A percentile compares a stretch with the other conserved stretches of the same genome.
phyloP scores from a whole-genome alignment of 2,113 vertebrate species.

The Mastomys natalensis region DNA sequence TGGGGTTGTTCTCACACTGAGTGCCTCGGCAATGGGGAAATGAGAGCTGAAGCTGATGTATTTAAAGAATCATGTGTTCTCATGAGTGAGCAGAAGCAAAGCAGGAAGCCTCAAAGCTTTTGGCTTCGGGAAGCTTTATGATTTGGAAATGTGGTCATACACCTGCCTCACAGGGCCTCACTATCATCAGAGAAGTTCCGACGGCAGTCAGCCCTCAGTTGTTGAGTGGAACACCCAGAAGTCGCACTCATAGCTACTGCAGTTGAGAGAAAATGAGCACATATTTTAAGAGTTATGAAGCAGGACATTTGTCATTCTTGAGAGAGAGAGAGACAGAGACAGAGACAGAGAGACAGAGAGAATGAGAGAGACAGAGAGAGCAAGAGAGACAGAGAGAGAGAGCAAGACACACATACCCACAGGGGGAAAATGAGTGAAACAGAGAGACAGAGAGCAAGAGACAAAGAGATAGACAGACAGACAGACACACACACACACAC shows the following conservation, averaged over 20 bases:
- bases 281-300: too few species aligned
- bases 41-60: neutral
- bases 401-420: too few species aligned
- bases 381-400: neutral
- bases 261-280: neutral
- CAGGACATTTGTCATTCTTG: neutral
- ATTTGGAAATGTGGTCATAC: neutral
- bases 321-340: neutral
- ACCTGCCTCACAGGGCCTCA: neutral
- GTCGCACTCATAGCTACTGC: too few species aligned
- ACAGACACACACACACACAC: too few species aligned
- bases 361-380: too few species aligned
- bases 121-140: neutral
- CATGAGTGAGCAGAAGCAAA: neutral
- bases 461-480: neutral
- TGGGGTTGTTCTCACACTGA: neutral
- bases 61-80: neutral
- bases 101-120: accelerated
- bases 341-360: neutral
- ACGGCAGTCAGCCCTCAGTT: neutral
- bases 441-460: neutral
- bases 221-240: accelerated
- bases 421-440: too few species aligned
- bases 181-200: neutral
- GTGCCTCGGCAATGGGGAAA: neutral